phyloP scores from a whole-genome alignment of 1,140 invertebrate genomes.

The Bursaphelenchus mucronatus region DNA sequence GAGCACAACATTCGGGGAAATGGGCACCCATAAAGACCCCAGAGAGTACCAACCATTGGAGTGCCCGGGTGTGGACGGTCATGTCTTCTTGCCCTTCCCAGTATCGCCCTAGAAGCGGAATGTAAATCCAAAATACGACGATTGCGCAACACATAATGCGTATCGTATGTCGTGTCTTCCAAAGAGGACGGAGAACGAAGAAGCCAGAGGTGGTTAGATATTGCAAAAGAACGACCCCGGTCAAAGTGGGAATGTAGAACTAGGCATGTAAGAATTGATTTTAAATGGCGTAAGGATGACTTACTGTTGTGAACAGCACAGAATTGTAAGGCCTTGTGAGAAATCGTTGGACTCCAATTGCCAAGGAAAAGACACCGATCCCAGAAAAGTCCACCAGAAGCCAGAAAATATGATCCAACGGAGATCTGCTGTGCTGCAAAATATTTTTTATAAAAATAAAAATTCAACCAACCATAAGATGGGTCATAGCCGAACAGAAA shows the following conservation, averaged over 20 bases:
- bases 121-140: conserved; percentile 27
- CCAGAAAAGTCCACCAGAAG: conserved; percentile 46
- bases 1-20: conserved; percentile 45
- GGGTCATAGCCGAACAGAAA: conserved; percentile 42
- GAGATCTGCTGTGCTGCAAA: conserved; percentile 23
- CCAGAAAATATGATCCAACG: conserved; percentile 50
- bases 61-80: conserved; percentile 34
- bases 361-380: conserved; percentile 42
- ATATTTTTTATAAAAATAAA: neutral
- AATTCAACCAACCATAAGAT: conserved; percentile 32
- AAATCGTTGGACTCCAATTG: conserved; percentile 43
- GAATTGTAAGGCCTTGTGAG: conserved; percentile 16
- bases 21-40: conserved; percentile 50
- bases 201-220: conserved; percentile 33
- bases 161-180: conserved; percentile 23
- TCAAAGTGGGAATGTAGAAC: conserved; percentile 28
- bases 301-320: conserved; percentile 22
- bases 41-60: conserved; percentile 45
- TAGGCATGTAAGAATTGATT: conserved; percentile 14
- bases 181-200: conserved; percentile 18
- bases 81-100: conserved; percentile 14
- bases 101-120: conserved; percentile 18
- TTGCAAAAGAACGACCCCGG: conserved; percentile 20
- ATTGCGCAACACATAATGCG: conserved; percentile 20
- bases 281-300: conserved; percentile 7